Conservation (phyloP, 2,888 invertebrate genomes). For the Eilema griseolum region DNA sequence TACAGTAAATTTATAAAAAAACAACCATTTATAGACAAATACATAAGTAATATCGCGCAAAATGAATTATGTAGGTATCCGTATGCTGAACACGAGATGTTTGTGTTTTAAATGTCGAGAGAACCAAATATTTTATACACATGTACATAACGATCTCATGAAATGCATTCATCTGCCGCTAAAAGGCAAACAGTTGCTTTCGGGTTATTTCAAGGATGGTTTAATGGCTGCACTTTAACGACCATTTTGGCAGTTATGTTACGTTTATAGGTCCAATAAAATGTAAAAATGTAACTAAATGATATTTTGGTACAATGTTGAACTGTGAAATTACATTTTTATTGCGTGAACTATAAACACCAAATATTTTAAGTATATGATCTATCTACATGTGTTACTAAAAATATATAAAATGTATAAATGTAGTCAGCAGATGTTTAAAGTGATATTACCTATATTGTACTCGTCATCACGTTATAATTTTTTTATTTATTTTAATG, state of each 20-base stretch:
- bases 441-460: not conserved
- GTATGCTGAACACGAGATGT: not conserved
- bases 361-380: slow-evolving; percentile 26
- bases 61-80: not conserved
- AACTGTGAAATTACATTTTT: slow-evolving; percentile 49
- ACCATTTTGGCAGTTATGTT: slow-evolving; percentile 64
- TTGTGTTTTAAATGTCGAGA: not conserved
- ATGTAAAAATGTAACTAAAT: slow-evolving; percentile 62
- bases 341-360: slow-evolving; percentile 38
- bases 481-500: not conserved
- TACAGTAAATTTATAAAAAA: not conserved
- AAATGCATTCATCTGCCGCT: slow-evolving; percentile 60
- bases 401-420: slow-evolving; percentile 12
- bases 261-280: slow-evolving; percentile 76
- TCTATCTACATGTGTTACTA: slow-evolving; percentile 4
- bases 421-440: not conserved
- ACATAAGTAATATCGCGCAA: not conserved
- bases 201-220: slow-evolving; percentile 73
- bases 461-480: not conserved
- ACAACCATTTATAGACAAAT: no score
- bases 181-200: slow-evolving; percentile 70
- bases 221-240: slow-evolving; percentile 76
- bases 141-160: slow-evolving; percentile 32
- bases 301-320: slow-evolving; percentile 56
- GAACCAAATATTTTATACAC: not conserved